These are phyloP conservation scores for Archocentrus centrarchus DNA, from an alignment of 2,113 vertebrate species.

Conservation along the genomic window DNA sequence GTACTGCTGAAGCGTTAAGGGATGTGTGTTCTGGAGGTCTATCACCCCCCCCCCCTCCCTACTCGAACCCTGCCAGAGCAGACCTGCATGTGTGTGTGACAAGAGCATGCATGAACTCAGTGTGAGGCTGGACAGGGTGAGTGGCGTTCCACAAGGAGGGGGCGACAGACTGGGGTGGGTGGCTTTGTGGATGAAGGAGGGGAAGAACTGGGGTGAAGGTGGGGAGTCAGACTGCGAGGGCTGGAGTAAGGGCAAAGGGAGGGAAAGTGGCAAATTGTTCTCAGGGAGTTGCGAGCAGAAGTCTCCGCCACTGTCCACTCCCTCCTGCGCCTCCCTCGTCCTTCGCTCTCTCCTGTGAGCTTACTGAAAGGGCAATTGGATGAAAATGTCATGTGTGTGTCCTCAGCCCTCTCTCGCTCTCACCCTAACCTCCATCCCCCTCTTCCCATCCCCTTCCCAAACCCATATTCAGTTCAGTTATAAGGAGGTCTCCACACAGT, in stretches of 20 bases:
- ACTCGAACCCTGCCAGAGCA: conserved; percentile 35
- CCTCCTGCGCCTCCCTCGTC: conserved; percentile 40
- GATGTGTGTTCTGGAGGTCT: conserved; percentile 24
- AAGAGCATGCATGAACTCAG: conserved; percentile 15
- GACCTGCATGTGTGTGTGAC: conserved; percentile 23
- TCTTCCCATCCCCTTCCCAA: not conserved
- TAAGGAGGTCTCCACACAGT: conserved; percentile 83
- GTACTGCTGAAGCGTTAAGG: conserved; percentile 49
- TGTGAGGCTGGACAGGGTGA: conserved; percentile 4
- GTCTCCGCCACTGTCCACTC: conserved; percentile 60
- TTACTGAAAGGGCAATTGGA: conserved; percentile 18
- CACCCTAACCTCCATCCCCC: not conserved
- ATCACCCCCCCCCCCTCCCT: not conserved
- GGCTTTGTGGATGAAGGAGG: not conserved
- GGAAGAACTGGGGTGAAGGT: not conserved
- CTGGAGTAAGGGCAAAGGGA: conserved; percentile 36
- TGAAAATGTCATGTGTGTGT: conserved; percentile 64
- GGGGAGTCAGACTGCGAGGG: conserved; percentile 32
- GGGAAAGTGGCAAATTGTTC: conserved; percentile 55
- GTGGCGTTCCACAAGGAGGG: not conserved
- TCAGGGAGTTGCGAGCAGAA: conserved; percentile 48
- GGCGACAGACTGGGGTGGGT: not conserved
- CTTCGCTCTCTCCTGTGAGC: conserved; percentile 24
- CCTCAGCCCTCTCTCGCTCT: conserved; percentile 48
- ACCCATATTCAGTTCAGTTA: conserved; percentile 71